Percentiles rank a stretch among this genome's conserved stretches.
Evolutionary conservation across 2,113 vertebrate species (phyloP).

Genomic region (Cyrtonyx montezumae): DNA sequence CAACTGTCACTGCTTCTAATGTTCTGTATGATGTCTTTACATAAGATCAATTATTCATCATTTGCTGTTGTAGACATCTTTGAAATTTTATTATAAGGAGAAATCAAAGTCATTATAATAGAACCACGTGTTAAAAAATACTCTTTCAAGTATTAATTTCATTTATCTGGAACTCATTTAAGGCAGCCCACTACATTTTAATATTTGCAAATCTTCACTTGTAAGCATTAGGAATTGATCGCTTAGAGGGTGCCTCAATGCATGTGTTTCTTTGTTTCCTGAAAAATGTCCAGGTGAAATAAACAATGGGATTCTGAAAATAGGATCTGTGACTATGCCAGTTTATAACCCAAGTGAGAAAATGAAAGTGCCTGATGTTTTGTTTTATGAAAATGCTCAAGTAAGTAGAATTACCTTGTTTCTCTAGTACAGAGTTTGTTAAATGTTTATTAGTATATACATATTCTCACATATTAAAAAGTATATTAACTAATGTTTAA

Average conservation of each 20-base stretch:
- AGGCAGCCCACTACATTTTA: background rate
- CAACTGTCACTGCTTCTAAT: background rate
- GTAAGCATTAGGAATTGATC: background rate
- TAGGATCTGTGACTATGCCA: slow-evolving; percentile 84
- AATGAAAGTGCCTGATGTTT: slow-evolving; percentile 95
- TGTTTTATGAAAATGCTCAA: slow-evolving; percentile 97
- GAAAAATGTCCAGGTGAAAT: slow-evolving; percentile 81
- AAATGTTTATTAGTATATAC: background rate
- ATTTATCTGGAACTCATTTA: background rate
- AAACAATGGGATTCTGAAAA: slow-evolving; percentile 84
- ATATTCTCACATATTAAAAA: background rate
- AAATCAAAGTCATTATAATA: background rate
- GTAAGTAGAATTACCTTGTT: slow-evolving; percentile 71
- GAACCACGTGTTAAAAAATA: background rate
- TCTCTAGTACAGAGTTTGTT: background rate
- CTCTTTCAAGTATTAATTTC: background rate
- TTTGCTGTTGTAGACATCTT: background rate
- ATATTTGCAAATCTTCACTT: background rate
- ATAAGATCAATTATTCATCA: background rate
- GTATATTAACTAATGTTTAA: background rate
- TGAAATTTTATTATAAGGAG: background rate
- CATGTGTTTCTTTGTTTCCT: slow-evolving; percentile 27
- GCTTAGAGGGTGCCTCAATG: background rate
- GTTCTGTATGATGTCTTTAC: background rate
- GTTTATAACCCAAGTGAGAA: slow-evolving; percentile 85